phyloP scores from a whole-genome alignment of 2,113 vertebrate genomes.

The Tyrannus savana region DNA sequence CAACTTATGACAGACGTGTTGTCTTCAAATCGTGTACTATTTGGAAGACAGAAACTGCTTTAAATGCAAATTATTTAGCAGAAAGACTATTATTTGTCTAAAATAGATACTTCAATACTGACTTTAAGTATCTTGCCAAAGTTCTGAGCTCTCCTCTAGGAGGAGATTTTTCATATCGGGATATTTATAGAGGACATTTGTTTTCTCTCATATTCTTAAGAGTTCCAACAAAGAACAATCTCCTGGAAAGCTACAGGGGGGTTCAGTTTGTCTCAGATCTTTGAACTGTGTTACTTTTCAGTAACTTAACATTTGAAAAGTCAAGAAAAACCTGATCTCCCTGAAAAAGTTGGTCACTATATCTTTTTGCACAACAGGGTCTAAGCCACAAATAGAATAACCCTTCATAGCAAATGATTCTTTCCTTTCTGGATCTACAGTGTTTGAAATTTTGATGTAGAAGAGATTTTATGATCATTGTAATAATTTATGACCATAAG shows the following conservation, averaged over 20 bases:
- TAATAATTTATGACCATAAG: not conserved
- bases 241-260: not conserved
- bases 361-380: not conserved
- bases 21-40: not conserved
- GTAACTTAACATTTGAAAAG: not conserved
- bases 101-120: constrained; percentile 14
- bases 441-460: not conserved
- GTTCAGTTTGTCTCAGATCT: not conserved
- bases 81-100: not conserved
- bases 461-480: not conserved
- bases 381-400: not conserved
- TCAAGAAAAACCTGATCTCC: not conserved
- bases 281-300: not conserved
- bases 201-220: constrained; percentile 13
- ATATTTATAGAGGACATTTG: not conserved
- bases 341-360: not conserved
- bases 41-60: not conserved
- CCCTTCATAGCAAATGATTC: not conserved
- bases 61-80: not conserved
- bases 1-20: constrained; percentile 12
- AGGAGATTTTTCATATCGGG: not conserved
- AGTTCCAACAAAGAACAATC: not conserved
- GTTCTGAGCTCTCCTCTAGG: not conserved
- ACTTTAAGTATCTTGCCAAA: not conserved
- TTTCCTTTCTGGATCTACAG: not conserved